These are phyloP conservation scores for Novumbra hubbsi DNA, from an alignment of 2,797 vertebrate species.

Conservation along the genomic window DNA sequence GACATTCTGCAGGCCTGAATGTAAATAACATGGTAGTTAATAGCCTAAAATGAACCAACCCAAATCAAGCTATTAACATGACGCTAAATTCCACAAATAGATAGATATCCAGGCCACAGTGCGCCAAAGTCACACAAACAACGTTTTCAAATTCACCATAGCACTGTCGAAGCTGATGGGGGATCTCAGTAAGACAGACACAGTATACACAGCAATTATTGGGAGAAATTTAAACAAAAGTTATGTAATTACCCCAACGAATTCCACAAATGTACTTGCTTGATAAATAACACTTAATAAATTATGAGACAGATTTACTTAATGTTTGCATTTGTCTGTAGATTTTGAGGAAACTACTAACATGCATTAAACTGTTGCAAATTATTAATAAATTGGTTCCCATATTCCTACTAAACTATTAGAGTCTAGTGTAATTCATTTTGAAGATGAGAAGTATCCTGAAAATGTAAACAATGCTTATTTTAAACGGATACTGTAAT, in stretches of 20 bases:
- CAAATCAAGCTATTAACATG: slow-evolving; percentile 47
- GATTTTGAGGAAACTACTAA: neutral
- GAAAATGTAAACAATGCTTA: slow-evolving; percentile 4
- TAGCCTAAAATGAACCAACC: neutral
- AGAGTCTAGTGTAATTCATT: neutral
- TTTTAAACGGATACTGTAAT: neutral
- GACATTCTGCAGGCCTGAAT: too few species aligned
- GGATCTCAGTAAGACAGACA: neutral
- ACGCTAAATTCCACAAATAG: slow-evolving; percentile 58
- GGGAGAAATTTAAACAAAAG: slow-evolving; percentile 15
- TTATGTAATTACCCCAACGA: neutral
- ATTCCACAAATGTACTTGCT: neutral
- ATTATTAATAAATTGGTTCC: neutral
- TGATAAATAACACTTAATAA: neutral
- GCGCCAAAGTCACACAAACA: slow-evolving; percentile 51
- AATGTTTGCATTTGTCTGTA: neutral
- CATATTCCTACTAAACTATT: neutral
- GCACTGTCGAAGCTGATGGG: slow-evolving; percentile 31
- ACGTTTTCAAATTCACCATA: slow-evolving; percentile 41
- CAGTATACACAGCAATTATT: slow-evolving; percentile 29
- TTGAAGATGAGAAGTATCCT: neutral
- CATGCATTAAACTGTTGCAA: neutral
- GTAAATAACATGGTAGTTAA: too few species aligned
- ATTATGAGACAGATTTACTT: neutral
- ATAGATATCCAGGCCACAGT: slow-evolving; percentile 41